These are phyloP conservation scores for Clunio marinus DNA, from an alignment of 2,888 invertebrate species.

Conservation along the genomic window DNA sequence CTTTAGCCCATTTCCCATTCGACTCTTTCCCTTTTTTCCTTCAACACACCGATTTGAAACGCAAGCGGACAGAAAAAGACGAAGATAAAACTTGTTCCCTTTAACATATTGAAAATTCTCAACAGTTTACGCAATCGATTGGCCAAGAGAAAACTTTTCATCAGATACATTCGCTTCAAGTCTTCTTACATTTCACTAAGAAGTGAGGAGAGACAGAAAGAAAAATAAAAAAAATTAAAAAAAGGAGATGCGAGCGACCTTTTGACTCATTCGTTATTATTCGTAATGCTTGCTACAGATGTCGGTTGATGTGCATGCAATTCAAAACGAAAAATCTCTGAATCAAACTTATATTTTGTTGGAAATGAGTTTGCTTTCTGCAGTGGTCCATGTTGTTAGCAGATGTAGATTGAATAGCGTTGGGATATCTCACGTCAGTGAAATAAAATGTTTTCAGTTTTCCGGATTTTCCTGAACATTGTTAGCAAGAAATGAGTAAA, in stretches of 20 bases:
- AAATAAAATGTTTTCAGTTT: not conserved
- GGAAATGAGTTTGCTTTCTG: not conserved
- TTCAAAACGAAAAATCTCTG: not conserved
- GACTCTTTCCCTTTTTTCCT: not conserved
- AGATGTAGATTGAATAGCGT: not conserved
- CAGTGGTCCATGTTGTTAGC: not conserved
- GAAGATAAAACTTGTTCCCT: not conserved
- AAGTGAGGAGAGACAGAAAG: no score
- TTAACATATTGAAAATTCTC: not conserved
- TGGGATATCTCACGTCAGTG: no score
- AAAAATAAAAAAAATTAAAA: no score
- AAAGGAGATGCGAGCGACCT: not conserved
- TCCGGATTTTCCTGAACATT: not conserved
- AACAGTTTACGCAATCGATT: constrained; percentile 26
- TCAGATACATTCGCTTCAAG: not conserved
- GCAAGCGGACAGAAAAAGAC: not conserved
- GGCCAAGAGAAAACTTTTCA: constrained; percentile 3
- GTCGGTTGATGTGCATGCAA: not conserved
- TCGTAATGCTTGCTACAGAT: not conserved
- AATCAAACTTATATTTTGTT: not conserved
- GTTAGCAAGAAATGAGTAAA: no score
- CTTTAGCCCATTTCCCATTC: constrained; percentile 17
- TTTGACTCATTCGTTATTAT: not conserved
- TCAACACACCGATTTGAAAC: constrained; percentile 7
- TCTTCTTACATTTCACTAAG: no score